phyloP scores from a whole-genome alignment of 2,113 vertebrate species.

The Rhea americana region DNA sequence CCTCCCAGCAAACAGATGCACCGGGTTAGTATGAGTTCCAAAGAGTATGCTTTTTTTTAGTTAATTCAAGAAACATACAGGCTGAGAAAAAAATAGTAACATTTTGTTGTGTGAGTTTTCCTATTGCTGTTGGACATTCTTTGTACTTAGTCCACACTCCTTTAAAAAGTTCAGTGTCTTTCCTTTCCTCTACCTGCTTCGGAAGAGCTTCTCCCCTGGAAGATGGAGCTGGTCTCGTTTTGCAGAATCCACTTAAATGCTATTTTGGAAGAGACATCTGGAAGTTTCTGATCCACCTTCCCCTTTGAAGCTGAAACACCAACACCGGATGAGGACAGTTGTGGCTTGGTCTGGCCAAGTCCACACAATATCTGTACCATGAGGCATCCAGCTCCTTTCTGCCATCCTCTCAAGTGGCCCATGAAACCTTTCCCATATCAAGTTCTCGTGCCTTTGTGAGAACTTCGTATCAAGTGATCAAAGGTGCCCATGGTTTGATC shows the following conservation, averaged over 20 bases:
- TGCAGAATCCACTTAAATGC: neutral
- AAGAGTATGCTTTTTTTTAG: neutral
- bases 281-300: neutral
- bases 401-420: fast-evolving
- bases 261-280: too few relatives aligned
- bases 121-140: neutral
- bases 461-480: too few relatives aligned
- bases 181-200: neutral
- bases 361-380: neutral
- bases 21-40: neutral
- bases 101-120: neutral
- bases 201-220: neutral
- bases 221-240: neutral
- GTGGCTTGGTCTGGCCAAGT: neutral
- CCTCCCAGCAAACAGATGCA: neutral
- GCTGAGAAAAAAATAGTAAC: neutral
- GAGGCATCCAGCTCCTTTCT: neutral
- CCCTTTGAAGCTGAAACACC: neutral
- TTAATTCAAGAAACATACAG: neutral
- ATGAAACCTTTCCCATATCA: neutral
- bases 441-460: neutral
- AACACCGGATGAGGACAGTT: fast-evolving
- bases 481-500: neutral
- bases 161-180: neutral
- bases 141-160: neutral